Conservation (phyloP, 2,888 invertebrate genomes). For the Anthoptus insignis region DNA sequence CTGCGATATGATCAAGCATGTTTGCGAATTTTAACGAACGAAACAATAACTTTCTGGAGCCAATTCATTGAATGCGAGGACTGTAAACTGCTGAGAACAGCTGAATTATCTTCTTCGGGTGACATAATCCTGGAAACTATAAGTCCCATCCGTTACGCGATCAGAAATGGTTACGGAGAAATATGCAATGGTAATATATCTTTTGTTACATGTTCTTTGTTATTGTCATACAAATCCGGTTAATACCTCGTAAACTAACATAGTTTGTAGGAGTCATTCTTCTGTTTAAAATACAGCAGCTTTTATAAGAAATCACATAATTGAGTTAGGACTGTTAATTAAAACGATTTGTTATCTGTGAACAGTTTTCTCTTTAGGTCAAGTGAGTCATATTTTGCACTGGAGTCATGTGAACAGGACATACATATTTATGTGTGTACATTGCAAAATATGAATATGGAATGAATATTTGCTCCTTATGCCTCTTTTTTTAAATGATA, state of each 20-base stretch:
- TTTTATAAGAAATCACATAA: neutral
- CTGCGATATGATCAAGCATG: constrained; percentile 79
- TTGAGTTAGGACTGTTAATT: neutral
- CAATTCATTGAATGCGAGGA: constrained; percentile 81
- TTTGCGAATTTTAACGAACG: constrained; percentile 69
- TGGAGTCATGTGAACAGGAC: neutral
- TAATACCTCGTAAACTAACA: neutral
- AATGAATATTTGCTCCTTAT: neutral
- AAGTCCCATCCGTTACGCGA: constrained; percentile 69
- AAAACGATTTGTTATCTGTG: constrained; percentile 19
- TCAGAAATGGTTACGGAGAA: constrained; percentile 59
- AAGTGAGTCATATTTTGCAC: constrained; percentile 45
- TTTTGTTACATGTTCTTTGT: constrained; percentile 13
- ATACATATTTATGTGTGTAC: neutral
- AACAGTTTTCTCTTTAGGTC: constrained; percentile 36
- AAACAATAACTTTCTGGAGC: constrained; percentile 70
- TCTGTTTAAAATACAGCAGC: neutral
- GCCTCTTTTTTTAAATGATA: too few relatives aligned
- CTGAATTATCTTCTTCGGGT: constrained; percentile 54
- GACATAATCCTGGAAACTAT: constrained; percentile 65
- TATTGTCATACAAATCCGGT: constrained; percentile 1
- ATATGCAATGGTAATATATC: constrained; percentile 73
- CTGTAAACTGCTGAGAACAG: constrained; percentile 64
- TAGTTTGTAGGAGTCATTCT: neutral
- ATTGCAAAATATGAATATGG: neutral